Evolutionary conservation across 2,888 invertebrate species (phyloP), one percentile per base, ranked within the genome.

Genomic region (Drosophila aldrichi): DNA sequence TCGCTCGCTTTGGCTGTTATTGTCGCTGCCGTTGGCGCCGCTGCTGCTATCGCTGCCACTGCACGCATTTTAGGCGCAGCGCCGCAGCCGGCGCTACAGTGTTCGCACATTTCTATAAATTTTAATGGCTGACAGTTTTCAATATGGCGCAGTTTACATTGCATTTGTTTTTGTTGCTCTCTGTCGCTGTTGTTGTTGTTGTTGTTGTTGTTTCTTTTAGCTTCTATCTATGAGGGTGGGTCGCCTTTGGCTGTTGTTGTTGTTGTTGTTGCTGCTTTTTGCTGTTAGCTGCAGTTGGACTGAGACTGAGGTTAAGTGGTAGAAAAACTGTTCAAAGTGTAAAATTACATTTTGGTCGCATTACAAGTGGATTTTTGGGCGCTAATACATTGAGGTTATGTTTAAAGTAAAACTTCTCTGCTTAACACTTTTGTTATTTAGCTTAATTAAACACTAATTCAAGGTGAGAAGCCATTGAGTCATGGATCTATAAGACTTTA

Each of bases 81-180:
- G 58, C 18, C 57, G 67, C 77, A 57, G 79, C 51, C 62, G 43
- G 25, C 64, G 66, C 43, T 25, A 32, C 57, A 63, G 61, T 60
- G 46, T 55, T 68, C 79, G 71, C 78, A 79, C 69, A 79, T 81
- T 80, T 79, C 79, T 74, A 81, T 74, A 69, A 75, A 76, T 72
- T 83, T 84, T 76, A 88, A 84, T 84, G 84, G 84, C 86, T 80
- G 88, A 80, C 85, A 69, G 67, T 77, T 81, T 68, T 70, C 82
- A 81, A 82, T 82, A 88, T 84, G 84, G 84, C 84, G 84, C 65
- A 77, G 77, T 81, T 82, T 73, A 73, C 87, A 71, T 69, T 83
- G 67, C 68, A 69, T 70, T 80, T 69, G 59, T 57, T 41, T 43
- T 43, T 46, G 10, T 22, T 12, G 25, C 9, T 46, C 36, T 14